A percentile compares a stretch with the other conserved stretches of the same genome.
Conservation (phyloP, 2,797 vertebrate genomes). For the Mycteria americana region DNA sequence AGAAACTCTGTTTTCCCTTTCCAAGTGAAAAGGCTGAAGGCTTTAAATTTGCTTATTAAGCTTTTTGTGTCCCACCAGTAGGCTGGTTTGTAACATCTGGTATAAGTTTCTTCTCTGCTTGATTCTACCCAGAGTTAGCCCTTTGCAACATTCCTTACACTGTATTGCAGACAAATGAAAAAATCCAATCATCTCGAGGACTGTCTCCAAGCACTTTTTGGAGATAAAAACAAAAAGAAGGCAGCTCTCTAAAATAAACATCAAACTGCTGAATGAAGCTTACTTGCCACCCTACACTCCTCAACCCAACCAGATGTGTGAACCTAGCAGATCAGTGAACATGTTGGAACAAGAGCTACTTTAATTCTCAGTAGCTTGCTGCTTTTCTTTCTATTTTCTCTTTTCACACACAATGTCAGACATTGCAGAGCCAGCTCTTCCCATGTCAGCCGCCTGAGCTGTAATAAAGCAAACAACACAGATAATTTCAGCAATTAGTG, state of each 20-base stretch:
- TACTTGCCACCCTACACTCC: background rate
- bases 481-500: background rate
- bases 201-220: background rate
- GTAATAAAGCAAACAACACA: background rate
- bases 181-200: fast-evolving
- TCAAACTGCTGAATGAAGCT: background rate
- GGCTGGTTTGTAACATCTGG: background rate
- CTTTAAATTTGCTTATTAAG: background rate
- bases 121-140: background rate
- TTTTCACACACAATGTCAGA: background rate
- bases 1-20: background rate
- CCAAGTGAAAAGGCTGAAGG: background rate
- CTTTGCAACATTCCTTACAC: background rate
- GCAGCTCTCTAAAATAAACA: background rate
- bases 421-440: background rate
- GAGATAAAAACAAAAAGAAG: background rate
- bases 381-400: background rate
- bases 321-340: background rate
- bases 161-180: background rate
- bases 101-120: background rate
- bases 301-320: background rate
- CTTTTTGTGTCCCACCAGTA: background rate
- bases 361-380: background rate
- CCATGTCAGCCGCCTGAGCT: background rate
- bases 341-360: background rate